These are phyloP conservation scores for Zootermopsis nevadensis DNA, from an alignment of 2,888 invertebrate species.

Conservation along the genomic window DNA sequence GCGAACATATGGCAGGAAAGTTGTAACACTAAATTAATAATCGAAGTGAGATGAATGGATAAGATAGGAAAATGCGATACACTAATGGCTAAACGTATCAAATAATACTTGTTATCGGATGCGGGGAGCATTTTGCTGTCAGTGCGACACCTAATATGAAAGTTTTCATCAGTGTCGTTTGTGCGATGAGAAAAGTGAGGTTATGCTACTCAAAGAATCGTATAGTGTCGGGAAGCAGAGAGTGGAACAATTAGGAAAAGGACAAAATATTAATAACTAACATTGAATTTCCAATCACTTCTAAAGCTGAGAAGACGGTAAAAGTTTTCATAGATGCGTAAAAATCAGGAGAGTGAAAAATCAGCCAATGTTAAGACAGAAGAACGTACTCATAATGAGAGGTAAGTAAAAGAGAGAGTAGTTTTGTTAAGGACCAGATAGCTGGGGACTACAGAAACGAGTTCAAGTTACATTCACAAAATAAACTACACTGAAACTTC, in stretches of 20 bases:
- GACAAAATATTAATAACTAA: background rate
- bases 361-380: no score
- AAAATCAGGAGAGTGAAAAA: background rate
- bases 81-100: slow-evolving; percentile 21
- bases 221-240: background rate
- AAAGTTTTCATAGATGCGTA: background rate
- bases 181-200: background rate
- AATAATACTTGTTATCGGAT: slow-evolving; percentile 10
- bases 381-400: background rate
- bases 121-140: background rate
- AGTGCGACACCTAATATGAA: slow-evolving; percentile 1
- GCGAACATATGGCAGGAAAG: slow-evolving; percentile 9
- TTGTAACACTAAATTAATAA: slow-evolving; percentile 30
- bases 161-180: slow-evolving; percentile 2
- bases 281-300: no score
- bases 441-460: no score
- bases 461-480: no score
- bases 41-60: slow-evolving; percentile 19
- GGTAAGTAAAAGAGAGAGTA: background rate
- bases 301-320: background rate
- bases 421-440: no score
- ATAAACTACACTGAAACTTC: no score
- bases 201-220: background rate
- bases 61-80: background rate
- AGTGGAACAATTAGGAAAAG: background rate